Conservation (phyloP, 2,888 invertebrate genomes). For the Elmis aenea region DNA sequence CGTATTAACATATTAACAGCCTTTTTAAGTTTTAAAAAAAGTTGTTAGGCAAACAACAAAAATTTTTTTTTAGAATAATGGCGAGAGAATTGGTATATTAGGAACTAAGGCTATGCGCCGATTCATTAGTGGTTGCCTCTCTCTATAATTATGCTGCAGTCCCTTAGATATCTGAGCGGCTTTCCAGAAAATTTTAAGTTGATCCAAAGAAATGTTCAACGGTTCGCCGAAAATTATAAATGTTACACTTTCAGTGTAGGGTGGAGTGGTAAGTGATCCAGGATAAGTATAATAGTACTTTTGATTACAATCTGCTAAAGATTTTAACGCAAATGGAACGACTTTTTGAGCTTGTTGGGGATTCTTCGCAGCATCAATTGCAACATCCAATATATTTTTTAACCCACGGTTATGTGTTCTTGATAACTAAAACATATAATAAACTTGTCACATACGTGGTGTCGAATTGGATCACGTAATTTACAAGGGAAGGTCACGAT, state of each 20-base stretch:
- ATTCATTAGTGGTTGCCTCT: too few relatives aligned
- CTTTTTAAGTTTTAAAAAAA: too few relatives aligned
- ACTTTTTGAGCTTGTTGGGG: background rate
- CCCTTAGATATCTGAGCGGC: constrained; percentile 3
- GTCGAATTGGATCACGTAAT: too few relatives aligned
- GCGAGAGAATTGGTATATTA: too few relatives aligned
- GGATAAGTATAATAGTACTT: constrained; percentile 9
- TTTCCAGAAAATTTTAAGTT: constrained; percentile 6
- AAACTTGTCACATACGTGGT: too few relatives aligned
- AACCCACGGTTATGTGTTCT: constrained; percentile 3
- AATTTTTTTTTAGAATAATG: too few relatives aligned
- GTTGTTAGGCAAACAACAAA: too few relatives aligned
- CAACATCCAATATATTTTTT: constrained; percentile 6
- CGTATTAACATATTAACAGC: too few relatives aligned
- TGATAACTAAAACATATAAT: constrained; percentile 10
- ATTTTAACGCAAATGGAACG: constrained; percentile 2
- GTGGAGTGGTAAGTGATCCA: constrained; percentile 10
- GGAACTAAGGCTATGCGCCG: too few relatives aligned
- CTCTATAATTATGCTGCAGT: constrained; percentile 7
- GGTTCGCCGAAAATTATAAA: constrained; percentile 7
- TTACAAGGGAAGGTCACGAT: too few relatives aligned
- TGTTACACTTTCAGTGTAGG: constrained; percentile 10
- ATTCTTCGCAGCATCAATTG: constrained; percentile 1
- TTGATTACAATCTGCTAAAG: constrained; percentile 1
- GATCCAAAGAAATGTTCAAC: constrained; percentile 6